A percentile compares a stretch with the other conserved stretches of the same genome.
phyloP scores from a whole-genome alignment of 2,113 vertebrate genomes.

The Mugil cephalus region DNA sequence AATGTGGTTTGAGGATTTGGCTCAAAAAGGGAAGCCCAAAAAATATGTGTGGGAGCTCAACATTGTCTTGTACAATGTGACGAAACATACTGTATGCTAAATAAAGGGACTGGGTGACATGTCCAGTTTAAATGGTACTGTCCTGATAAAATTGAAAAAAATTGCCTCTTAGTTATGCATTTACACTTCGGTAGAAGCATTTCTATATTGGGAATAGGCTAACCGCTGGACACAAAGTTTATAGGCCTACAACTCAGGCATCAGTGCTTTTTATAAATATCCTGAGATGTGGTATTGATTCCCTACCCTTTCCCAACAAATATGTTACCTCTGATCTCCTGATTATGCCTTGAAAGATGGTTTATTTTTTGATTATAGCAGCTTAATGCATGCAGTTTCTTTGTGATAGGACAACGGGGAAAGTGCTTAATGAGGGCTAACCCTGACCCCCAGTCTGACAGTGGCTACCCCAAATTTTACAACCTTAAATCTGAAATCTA shows the following conservation, averaged over 20 bases:
- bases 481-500: conserved; percentile 27
- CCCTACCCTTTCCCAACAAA: not conserved
- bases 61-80: not conserved
- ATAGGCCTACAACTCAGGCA: no score
- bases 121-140: no score
- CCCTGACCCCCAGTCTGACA: conserved; percentile 4
- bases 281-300: no score
- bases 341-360: not conserved
- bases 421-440: not conserved
- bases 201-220: no score
- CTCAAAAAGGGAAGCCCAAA: not conserved
- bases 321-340: not conserved
- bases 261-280: no score
- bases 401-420: not conserved
- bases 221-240: no score
- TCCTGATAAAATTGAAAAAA: not conserved
- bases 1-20: not conserved
- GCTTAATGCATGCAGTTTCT: not conserved
- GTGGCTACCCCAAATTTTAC: conserved; percentile 19
- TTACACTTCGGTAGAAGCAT: not conserved
- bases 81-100: no score
- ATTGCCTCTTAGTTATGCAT: not conserved
- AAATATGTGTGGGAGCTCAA: not conserved
- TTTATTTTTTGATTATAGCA: not conserved
- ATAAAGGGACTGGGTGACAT: no score